Base-by-base conservation (phyloP, 2,888 invertebrate species). In the Apamea crenata region DNA sequence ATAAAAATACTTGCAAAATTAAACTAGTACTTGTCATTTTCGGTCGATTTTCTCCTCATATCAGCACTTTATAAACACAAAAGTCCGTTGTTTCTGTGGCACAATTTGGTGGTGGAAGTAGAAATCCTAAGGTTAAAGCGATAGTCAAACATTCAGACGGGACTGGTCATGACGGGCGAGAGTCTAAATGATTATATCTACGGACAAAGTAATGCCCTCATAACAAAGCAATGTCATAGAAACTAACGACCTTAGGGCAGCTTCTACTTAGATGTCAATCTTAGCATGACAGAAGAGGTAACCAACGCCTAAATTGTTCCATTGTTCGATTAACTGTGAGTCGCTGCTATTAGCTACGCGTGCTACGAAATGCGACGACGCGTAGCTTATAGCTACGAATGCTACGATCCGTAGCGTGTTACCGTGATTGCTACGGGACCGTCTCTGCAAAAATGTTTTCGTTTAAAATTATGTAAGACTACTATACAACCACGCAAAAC, bases 341-440 rank as follows among this genome's bases (percentile, higher is more conserved):
- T 12, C 18, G 18, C 50, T 53, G 56, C 69, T 32, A 44, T 36
- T 44, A 44, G 83, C 61, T 67, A 53, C 14, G 53, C 12, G 12
- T 36, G 66, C 78, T 78, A 78, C 74, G 53, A 68, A 12, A 29
- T 47, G 59, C 78, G 72, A 83, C 65, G 73, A 47, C 4, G n/a
- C 69, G 70, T 83, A 80, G 85, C 32, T 3, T 2, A 14, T 80
- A 0, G 47, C 40, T 80, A 74, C 70, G 61, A 44, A 7, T 63
- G 56, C 85, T 71, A 63, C 67, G 70, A 56, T 8, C 25, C 66
- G 59, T 47, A 81, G 59, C 76, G n/a, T 47, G 14, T 44, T 36
- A 4, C 29, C 66, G 21, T 29, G 10, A 36, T 65, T 65, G 32
- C 69, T 44, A 47, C 53, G 47, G n/a, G 14, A 12, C 29, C 0